phyloP scores from a whole-genome alignment of 2,797 vertebrate species.

The Neosilurus hyrtlii region DNA sequence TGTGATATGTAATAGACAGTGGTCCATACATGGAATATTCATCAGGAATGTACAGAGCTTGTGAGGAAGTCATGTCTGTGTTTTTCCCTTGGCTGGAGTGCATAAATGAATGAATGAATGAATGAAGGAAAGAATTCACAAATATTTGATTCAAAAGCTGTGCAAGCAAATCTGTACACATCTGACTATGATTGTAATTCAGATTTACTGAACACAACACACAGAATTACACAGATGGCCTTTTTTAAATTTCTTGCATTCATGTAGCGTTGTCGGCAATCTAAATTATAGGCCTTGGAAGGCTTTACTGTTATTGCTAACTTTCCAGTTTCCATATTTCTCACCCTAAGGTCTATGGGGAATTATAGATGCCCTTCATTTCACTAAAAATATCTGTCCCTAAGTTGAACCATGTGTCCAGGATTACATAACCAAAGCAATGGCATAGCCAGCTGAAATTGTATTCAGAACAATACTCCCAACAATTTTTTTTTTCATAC shows the following conservation, averaged over 20 bases:
- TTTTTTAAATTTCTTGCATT: conserved; percentile 61
- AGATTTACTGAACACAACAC: conserved; percentile 33
- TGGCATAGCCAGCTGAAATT: conserved; percentile 42
- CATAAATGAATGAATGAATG: conserved; percentile 44
- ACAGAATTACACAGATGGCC: conserved; percentile 52
- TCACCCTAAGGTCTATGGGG: conserved; percentile 49
- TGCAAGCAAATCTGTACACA: conserved; percentile 50
- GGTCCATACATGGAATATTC: conserved; percentile 46
- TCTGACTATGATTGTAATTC: conserved; percentile 42
- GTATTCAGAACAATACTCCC: conserved; percentile 30
- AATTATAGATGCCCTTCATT: conserved; percentile 58
- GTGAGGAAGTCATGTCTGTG: background rate
- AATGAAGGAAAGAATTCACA: conserved; percentile 50
- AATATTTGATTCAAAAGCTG: conserved; percentile 40
- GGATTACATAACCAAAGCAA: conserved; percentile 65
- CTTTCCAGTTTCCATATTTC: conserved; percentile 56
- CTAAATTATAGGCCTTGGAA: conserved; percentile 52
- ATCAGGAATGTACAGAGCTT: background rate
- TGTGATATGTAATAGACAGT: background rate
- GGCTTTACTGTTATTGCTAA: background rate
- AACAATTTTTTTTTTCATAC: conserved; percentile 8
- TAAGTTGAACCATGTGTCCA: conserved; percentile 71
- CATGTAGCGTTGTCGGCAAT: background rate
- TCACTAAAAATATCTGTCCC: conserved; percentile 72
- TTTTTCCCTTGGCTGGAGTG: conserved; percentile 48